Evolutionary conservation across 2,797 vertebrate species (phyloP).

Genomic region (Nyctalus aviator): DNA sequence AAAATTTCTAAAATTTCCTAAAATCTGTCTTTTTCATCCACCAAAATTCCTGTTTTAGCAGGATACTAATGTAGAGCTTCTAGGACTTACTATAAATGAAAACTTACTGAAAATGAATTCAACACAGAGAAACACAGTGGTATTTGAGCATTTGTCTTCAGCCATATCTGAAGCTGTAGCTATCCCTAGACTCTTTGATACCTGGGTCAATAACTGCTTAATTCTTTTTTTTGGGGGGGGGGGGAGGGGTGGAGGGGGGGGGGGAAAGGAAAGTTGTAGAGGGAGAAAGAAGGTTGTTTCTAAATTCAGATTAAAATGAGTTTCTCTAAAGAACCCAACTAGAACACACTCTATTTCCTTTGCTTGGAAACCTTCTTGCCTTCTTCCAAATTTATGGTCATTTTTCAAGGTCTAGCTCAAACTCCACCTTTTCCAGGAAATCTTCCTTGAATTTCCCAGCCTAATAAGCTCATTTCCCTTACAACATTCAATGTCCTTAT

Average conservation of each 20-base stretch:
- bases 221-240: rapidly evolving
- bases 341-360: background rate
- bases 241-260: rapidly evolving
- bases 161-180: background rate
- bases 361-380: background rate
- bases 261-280: rapidly evolving
- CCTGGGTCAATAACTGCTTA: background rate
- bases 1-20: no score
- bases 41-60: no score
- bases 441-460: constrained; percentile 30
- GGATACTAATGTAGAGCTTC: background rate
- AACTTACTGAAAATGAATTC: background rate
- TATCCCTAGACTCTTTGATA: background rate
- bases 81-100: background rate
- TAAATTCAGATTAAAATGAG: background rate
- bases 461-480: constrained; percentile 41
- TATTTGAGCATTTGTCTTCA: background rate
- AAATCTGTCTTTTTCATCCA: no score
- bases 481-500: background rate
- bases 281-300: background rate
- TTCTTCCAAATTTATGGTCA: constrained; percentile 1
- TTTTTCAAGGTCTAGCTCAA: constrained; percentile 15
- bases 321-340: background rate
- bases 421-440: constrained; percentile 62
- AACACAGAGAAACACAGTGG: background rate